Evolutionary conservation across 2,797 vertebrate genomes (phyloP).

Genomic region (Takifugu rubripes): DNA sequence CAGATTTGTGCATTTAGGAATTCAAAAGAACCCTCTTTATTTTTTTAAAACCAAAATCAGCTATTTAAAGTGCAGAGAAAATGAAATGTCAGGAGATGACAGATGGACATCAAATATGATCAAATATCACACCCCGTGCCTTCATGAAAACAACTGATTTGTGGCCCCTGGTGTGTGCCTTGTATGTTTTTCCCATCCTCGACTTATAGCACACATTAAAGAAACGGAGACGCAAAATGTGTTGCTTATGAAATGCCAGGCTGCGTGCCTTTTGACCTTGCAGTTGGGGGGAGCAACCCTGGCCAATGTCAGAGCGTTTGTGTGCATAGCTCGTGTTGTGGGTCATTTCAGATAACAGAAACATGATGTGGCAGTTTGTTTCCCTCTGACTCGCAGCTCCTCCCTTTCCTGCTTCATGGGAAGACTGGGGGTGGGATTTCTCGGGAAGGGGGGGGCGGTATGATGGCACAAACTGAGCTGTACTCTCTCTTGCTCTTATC

Average conservation of each 20-base stretch:
- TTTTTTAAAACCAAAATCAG: conserved; percentile 7
- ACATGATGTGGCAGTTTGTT: conserved; percentile 58
- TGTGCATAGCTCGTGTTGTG: conserved; percentile 23
- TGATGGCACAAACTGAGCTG: conserved; percentile 18
- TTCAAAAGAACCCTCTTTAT: conserved; percentile 1
- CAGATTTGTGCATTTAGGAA: not conserved
- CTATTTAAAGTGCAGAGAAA: not conserved
- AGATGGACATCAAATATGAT: not conserved
- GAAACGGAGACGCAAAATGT: not conserved
- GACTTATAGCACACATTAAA: conserved; percentile 1
- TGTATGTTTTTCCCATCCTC: not conserved
- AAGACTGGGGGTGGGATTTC: not conserved
- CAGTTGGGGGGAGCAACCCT: conserved; percentile 2
- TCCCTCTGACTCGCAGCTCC: conserved; percentile 43
- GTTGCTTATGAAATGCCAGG: conserved; percentile 7
- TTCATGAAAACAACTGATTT: conserved; percentile 11
- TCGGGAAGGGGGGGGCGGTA: conserved; percentile 36
- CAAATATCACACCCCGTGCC: not conserved
- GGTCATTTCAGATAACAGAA: conserved; percentile 54
- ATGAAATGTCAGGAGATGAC: conserved; percentile 2
- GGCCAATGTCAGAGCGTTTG: conserved; percentile 26
- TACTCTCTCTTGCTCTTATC: conserved; percentile 43
- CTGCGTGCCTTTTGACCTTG: not conserved
- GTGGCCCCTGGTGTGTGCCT: not conserved
- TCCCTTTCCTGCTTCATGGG: conserved; percentile 47